A percentile compares a stretch with the other conserved stretches of the same genome.
Conservation (phyloP, 2,888 invertebrate species). For the Xiphydria camelus region DNA sequence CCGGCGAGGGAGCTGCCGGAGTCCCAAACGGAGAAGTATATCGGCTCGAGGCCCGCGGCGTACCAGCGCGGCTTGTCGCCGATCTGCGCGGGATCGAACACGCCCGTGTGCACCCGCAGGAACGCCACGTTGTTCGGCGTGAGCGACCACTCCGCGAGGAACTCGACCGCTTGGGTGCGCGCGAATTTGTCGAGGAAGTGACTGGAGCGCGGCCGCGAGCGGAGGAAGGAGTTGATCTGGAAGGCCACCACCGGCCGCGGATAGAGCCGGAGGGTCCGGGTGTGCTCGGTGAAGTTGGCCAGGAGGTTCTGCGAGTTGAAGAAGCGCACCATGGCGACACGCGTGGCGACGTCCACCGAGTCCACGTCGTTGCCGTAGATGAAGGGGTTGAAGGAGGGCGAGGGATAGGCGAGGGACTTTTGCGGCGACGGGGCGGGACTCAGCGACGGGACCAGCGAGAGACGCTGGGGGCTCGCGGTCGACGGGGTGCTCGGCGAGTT, state of each 20-base stretch:
- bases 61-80: constrained; percentile 99
- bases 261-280: constrained; percentile 91
- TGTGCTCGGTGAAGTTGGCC: constrained; percentile 98
- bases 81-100: constrained; percentile 90
- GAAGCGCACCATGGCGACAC: constrained; percentile 98
- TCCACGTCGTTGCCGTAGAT: constrained; percentile 95
- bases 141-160: constrained; percentile 97
- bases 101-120: constrained; percentile 94
- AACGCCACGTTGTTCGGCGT: constrained; percentile 98
- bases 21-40: constrained; percentile 92
- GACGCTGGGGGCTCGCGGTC: constrained; percentile 47
- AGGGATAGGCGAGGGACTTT: constrained; percentile 15
- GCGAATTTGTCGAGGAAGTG: constrained; percentile 91
- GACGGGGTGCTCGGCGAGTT: constrained; percentile 53
- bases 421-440: constrained; percentile 64
- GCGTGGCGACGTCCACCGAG: constrained; percentile 95
- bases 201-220: constrained; percentile 88
- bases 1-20: constrained; percentile 80
- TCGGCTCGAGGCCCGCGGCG: constrained; percentile 82
- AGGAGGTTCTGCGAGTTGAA: constrained; percentile 97
- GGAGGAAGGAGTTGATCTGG: constrained; percentile 94
- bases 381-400: constrained; percentile 73
- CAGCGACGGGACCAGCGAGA: constrained; percentile 59
- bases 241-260: constrained; percentile 99
- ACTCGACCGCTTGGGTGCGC: constrained; percentile 97